A percentile compares a stretch with the other conserved stretches of the same genome.
phyloP scores from a whole-genome alignment of 2,888 invertebrate species.

The Chrysotoxum bicinctum region DNA sequence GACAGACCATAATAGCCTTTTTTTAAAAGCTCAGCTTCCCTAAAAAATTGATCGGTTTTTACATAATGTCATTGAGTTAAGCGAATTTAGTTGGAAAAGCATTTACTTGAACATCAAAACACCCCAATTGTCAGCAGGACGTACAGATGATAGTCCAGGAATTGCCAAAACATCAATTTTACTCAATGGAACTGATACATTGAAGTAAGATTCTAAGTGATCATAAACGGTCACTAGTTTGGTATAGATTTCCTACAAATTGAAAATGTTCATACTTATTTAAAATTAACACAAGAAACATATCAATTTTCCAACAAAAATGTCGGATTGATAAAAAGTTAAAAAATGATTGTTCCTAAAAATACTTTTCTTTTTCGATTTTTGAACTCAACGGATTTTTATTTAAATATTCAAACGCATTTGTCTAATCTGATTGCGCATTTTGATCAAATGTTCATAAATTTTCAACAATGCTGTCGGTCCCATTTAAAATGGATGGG shows the following conservation, averaged over 20 bases:
- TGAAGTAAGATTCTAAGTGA: constrained; percentile 85
- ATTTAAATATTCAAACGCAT: no score
- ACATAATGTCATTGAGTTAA: background rate
- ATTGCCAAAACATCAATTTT: constrained; percentile 89
- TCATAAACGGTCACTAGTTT: constrained; percentile 84
- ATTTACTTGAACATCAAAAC: constrained; percentile 89
- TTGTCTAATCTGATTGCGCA: no score
- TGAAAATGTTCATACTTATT: no score
- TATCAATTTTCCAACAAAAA: no score
- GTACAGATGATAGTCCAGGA: constrained; percentile 87
- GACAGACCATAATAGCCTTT: constrained; percentile 86
- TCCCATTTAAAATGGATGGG: no score
- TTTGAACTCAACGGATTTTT: no score
- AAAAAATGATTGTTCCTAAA: no score
- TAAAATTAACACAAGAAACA: no score
- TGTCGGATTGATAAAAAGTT: no score
- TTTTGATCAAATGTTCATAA: no score
- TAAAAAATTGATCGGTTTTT: constrained; percentile 76
- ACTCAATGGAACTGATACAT: constrained; percentile 85
- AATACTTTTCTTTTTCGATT: no score
- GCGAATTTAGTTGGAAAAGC: rapidly evolving
- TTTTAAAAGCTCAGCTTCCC: constrained; percentile 88
- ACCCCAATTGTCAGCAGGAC: constrained; percentile 91
- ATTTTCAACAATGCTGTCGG: no score
- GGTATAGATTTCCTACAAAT: constrained; percentile 82